Base-by-base conservation (phyloP, 1,140 invertebrate genomes). In the Drosophila gunungcola region DNA sequence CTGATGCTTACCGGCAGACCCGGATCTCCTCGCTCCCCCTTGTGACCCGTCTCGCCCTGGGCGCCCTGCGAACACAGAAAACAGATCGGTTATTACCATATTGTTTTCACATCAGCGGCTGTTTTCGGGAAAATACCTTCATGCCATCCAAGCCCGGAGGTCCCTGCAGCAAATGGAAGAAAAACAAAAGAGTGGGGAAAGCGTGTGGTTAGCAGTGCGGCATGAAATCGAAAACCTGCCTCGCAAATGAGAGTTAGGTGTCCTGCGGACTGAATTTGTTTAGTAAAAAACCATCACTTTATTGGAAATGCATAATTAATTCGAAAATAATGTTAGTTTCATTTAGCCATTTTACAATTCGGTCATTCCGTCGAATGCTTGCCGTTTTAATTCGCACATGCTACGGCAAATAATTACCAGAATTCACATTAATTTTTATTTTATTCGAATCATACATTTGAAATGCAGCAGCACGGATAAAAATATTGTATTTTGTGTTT, bases 21-120 rank as follows among this genome's bases (percentile, higher is more conserved):
- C 60, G 97, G 96, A 93, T 98, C 97, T 46, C 97, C 97, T 68
- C 97, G 94, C 94, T 98, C 97, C 68, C 97, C 97, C 94, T 98
- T 98, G 77, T 94, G 95, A 62, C 97, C 97, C 39, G 97, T 96
- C 93, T 98, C 97, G 64, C 97, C 97, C 93, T 97, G 96, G 67
- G 97, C 97, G 77, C 97, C 97, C 97, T 98, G 70, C 4, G 61
- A 54, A 63, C 46, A 69, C 34, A 43, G 6, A 38, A 57, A 42
- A 65, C 60, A 57, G 54, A 65, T 49, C 61, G 48, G 42, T 57
- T 75, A 42, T 21, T 49, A n/a, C 41, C 34, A 52, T 51, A 61
- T 49, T 65, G 42, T 29, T 21, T 42, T 56, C 13, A n/a, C 39
- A 9, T 54, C 16, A 38, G 27, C 32, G 38, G 54, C 29, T 45